These are phyloP conservation scores for Entomobrya multifasciata DNA, from an alignment of 2,888 invertebrate species.

Conservation along the genomic window DNA sequence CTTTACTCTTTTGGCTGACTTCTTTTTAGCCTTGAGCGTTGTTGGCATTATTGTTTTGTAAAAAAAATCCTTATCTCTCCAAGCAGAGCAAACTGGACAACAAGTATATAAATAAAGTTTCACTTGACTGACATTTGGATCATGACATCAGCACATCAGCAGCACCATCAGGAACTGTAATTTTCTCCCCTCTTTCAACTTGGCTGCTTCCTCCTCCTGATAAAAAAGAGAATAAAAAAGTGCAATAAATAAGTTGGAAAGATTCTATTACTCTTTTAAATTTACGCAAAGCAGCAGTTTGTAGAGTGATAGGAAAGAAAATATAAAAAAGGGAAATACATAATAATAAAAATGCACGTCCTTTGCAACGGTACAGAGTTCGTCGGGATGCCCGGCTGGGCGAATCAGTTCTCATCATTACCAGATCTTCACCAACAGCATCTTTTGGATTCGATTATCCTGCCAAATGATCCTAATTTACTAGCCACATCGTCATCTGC, in stretches of 20 bases:
- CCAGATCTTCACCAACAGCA: slow-evolving; percentile 63
- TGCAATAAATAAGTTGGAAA: slow-evolving; percentile 1
- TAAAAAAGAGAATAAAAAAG: background rate
- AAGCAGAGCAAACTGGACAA: background rate
- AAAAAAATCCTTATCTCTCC: slow-evolving; percentile 8
- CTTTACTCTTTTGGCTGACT: no score
- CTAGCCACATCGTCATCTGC: slow-evolving; percentile 22
- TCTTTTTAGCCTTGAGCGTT: background rate
- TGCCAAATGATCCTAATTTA: slow-evolving; percentile 74
- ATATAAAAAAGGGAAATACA: background rate
- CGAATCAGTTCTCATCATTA: slow-evolving; percentile 61
- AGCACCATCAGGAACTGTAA: background rate
- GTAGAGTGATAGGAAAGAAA: background rate
- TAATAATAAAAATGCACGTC: slow-evolving; percentile 55
- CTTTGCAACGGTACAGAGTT: slow-evolving; percentile 67
- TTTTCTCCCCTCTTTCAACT: background rate
- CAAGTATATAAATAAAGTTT: slow-evolving; percentile 47
- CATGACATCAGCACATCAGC: no score
- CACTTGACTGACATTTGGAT: slow-evolving; percentile 10
- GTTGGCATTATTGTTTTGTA: background rate
- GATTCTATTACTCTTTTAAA: background rate
- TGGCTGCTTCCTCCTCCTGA: background rate
- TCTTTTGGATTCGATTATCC: slow-evolving; percentile 46
- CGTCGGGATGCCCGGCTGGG: slow-evolving; percentile 51
- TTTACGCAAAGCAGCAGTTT: no score